phyloP scores from a whole-genome alignment of 2,888 invertebrate species.

The Cheilosia urbana region DNA sequence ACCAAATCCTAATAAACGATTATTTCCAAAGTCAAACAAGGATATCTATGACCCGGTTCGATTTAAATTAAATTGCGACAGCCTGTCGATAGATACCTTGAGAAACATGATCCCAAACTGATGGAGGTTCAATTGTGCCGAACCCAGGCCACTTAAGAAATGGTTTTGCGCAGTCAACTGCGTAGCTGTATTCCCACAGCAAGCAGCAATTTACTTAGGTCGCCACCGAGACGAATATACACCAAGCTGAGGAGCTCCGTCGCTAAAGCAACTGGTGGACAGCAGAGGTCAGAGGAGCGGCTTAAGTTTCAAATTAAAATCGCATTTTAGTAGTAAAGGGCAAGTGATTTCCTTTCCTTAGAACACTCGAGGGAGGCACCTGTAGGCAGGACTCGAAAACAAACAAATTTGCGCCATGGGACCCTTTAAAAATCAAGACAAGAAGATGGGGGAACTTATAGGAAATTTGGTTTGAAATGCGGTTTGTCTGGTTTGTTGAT shows the following conservation, averaged over 20 bases:
- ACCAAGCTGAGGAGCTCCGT: too few relatives aligned
- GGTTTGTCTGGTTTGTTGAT: too few relatives aligned
- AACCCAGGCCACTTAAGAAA: neutral
- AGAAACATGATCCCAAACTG: neutral
- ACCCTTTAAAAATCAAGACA: too few relatives aligned
- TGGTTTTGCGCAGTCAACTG: neutral
- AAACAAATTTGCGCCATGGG: too few relatives aligned
- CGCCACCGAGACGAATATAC: too few relatives aligned
- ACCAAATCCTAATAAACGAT: neutral
- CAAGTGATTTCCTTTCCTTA: neutral
- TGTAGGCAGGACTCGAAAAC: too few relatives aligned
- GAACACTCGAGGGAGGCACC: neutral
- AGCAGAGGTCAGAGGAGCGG: neutral
- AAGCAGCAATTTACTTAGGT: too few relatives aligned
- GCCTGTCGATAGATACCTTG: neutral
- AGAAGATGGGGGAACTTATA: too few relatives aligned
- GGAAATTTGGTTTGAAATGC: too few relatives aligned
- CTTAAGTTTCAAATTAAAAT: neutral
- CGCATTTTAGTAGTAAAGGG: neutral
- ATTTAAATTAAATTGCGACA: neutral
- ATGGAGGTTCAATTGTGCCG: neutral
- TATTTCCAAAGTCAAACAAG: slow-evolving; percentile 27
- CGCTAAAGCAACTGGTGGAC: neutral
- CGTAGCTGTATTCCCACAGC: neutral
- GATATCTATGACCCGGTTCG: neutral